Percentiles rank a stretch among this genome's conserved stretches.
Evolutionary conservation across 2,888 invertebrate species (phyloP).

Genomic region (Biston betularia): DNA sequence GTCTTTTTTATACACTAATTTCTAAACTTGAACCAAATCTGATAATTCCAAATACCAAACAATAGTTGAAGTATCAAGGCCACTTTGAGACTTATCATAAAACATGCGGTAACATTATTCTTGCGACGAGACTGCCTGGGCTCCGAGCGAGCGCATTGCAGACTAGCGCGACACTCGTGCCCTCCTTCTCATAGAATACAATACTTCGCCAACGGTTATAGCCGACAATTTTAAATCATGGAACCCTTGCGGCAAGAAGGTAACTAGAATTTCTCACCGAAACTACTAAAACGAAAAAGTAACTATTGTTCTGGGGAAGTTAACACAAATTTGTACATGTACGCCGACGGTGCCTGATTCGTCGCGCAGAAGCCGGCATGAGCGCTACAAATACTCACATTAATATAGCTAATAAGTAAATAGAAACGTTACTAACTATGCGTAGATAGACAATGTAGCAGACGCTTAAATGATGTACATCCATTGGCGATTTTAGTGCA

Average conservation of each 20-base stretch:
- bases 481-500: constrained; percentile 74
- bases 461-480: constrained; percentile 67
- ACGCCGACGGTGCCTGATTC: constrained; percentile 44
- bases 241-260: constrained; percentile 84
- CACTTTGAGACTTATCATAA: constrained; percentile 84
- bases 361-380: constrained; percentile 36
- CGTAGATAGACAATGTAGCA: constrained; percentile 65
- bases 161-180: constrained; percentile 41
- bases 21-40: constrained; percentile 83
- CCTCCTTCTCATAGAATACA: constrained; percentile 52
- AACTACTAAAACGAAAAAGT: constrained; percentile 70
- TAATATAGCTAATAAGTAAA: constrained; percentile 73
- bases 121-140: constrained; percentile 72
- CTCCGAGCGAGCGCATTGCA: constrained; percentile 19
- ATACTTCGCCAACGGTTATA: constrained; percentile 74
- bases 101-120: constrained; percentile 70
- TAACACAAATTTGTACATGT: constrained; percentile 81
- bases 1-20: constrained; percentile 82
- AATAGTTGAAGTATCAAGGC: constrained; percentile 84
- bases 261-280: constrained; percentile 75
- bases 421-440: constrained; percentile 79
- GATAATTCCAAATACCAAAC: constrained; percentile 81
- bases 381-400: constrained; percentile 61
- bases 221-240: constrained; percentile 80
- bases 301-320: constrained; percentile 66